Base-by-base conservation (phyloP, 2,113 vertebrate species). In the Chloroceryle aenea region DNA sequence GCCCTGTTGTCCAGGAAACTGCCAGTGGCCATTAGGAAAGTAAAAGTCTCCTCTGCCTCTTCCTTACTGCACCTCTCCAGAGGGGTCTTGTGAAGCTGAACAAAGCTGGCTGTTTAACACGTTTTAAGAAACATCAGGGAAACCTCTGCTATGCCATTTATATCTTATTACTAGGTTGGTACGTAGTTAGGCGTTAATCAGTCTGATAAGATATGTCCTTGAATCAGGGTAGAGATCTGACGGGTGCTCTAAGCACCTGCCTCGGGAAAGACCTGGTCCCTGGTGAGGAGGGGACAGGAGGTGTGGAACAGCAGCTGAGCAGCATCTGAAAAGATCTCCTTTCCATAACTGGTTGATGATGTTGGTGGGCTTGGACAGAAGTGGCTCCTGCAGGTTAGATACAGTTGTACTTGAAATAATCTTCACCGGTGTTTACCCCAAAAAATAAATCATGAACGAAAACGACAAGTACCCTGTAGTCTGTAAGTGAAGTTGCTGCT, bases 321-420 rank as follows among this genome's bases (percentile, higher is more conserved):
- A 7, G 30, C 10, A 6, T 73, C 53, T 68, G 12, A 10, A 2
- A 29, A 32, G 40, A 36, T 17, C 12, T 74, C 13, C 2, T 55
- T 71, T 40, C 30, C 9, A 12, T 59, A 53, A 1, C 14, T n/a
- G 3, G 2, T 29, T 29, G 12, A 9, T 64, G 40, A 15, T 29
- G 8, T 29, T 29, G 22, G 8, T 20, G 14, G 1, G 1, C 50
- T 50, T 32, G 25, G 59, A 29, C 4, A 2, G 21, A 2, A 27
- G 7, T 56, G 45, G 50, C 52, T 81, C 29, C 42, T 47, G 26
- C 19, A 30, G 29, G 47, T 68, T 38, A 22, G 15, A 20, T 56
- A 18, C 15, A 26, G 12, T n/a, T 85, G 25, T n/a, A 26, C 7
- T 48, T 42, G 27, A 50, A 13, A 27, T 29, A 9, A 66, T n/a